Conservation (phyloP, 2,113 vertebrate species). For the human region GRCh38 chr9:85839001-85839500, state of each 20-base stretch:
- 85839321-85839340: conserved; percentile 16
- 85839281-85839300: background rate
- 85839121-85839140: background rate
- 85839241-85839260: background rate
- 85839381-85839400: conserved; percentile 30
- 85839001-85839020: background rate
- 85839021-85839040: background rate
- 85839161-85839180: background rate
- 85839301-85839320: conserved; percentile 26
- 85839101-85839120: background rate
- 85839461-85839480: background rate
- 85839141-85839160: background rate
- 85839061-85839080: background rate
- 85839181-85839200: background rate
- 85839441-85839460: background rate
- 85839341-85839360: conserved; percentile 1
- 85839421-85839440: conserved; percentile 16
- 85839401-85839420: conserved; percentile 19
- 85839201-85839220: background rate
- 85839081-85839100: background rate
- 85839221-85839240: background rate
- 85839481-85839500: background rate
- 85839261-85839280: background rate
- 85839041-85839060: background rate
- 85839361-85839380: conserved; percentile 13